Conservation (phyloP, 2,113 vertebrate genomes). For the Nothocercus nigrocapillus region DNA sequence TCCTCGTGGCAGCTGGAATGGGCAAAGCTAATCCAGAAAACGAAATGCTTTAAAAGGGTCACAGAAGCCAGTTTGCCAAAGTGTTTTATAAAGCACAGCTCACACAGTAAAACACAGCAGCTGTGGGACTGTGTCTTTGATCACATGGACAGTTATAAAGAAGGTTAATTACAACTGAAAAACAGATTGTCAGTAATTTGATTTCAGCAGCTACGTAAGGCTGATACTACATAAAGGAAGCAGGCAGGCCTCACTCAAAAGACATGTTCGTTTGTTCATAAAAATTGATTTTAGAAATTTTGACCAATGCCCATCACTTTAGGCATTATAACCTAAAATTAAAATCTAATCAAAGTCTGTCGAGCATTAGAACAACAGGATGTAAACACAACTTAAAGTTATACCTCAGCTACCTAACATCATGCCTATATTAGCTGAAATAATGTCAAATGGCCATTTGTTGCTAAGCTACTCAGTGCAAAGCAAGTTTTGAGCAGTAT, state of each 20-base stretch:
- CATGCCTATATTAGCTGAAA: not conserved
- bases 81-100: not conserved
- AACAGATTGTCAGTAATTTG: not conserved
- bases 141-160: not conserved
- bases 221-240: not conserved
- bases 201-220: not conserved
- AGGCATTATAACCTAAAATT: not conserved
- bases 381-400: not conserved
- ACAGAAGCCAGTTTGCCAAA: not conserved
- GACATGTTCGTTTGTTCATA: not conserved
- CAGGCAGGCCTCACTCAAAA: not conserved
- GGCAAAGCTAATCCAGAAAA: not conserved
- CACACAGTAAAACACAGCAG: fast-evolving
- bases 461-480: not conserved
- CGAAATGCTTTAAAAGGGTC: not conserved
- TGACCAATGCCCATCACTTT: not conserved
- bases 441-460: not conserved
- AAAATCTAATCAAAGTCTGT: not conserved
- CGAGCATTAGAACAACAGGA: not conserved
- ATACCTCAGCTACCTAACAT: not conserved
- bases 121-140: not conserved
- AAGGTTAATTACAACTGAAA: not conserved
- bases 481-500: not conserved
- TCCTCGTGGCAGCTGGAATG: not conserved
- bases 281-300: not conserved